Base-by-base conservation (phyloP, 2,888 invertebrate genomes). In the Podotricha telesiphe region DNA sequence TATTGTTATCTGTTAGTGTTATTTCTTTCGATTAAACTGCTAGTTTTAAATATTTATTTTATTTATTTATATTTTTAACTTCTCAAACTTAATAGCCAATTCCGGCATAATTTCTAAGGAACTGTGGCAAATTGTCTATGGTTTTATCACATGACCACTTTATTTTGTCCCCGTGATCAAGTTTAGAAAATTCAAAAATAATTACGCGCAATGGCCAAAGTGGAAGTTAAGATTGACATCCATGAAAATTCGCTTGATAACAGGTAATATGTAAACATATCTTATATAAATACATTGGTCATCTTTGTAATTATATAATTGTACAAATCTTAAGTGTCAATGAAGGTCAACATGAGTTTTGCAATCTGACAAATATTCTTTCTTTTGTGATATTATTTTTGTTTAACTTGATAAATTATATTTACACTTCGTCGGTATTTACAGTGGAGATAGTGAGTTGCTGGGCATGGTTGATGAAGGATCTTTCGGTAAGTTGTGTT, bases 131-230 rank as follows among this genome's bases (percentile, higher is more conserved):
- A 67, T 84, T 84, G 84, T 87, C 85, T 89, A 80, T 91, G 82
- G 75, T 72, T 62, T 80, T 79, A 87, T 95, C 95, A 95, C 95
- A 95, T 95, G 95, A 95, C 95, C 95, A 89, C 91, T 93, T 89
- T 93, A 93, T 88, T 94, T 95, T 95, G 95, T 94, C 94, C 95
- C 95, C 95, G 95, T 95, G 95, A 95, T 94, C 95, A 94, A 94
- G 91, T 94, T 88, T 93, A 91, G 93, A 89, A 94, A 94, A 94
- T 94, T 94, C 94, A 94, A 94, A 94, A 94, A 94, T 93, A 93
- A 92, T 93, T 89, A 86, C 86, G 85, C 86, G 88, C 87, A 89
- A 91, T 92, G 91, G 86, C 89, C 74, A 89, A 92, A 90, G 86
- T 89, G 74, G 83, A 86, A 85, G 93, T 94, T 91, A 94, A 95